A percentile compares a stretch with the other conserved stretches of the same genome.
Conservation (phyloP, 2,888 invertebrate genomes). For the Salticus scenicus region DNA sequence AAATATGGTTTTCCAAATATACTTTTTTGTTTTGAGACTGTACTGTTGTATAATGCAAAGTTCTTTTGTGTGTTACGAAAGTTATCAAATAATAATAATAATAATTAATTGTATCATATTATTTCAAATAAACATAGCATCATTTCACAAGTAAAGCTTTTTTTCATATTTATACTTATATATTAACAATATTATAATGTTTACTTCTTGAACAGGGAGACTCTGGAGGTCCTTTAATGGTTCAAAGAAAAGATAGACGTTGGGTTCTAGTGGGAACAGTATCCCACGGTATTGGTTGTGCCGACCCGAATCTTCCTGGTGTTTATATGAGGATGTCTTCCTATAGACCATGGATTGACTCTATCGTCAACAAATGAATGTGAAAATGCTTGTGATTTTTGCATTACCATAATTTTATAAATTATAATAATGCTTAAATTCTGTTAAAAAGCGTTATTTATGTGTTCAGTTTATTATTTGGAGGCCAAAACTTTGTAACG, state of each 20-base stretch:
- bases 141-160: too few relatives aligned
- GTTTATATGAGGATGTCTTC: slow-evolving; percentile 95
- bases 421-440: neutral
- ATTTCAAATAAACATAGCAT: too few relatives aligned
- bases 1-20: too few relatives aligned
- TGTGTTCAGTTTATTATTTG: neutral
- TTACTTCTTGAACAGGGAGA: too few relatives aligned
- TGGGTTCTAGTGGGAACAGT: slow-evolving; percentile 94
- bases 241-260: slow-evolving; percentile 84
- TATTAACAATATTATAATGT: too few relatives aligned
- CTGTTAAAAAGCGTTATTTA: too few relatives aligned
- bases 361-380: slow-evolving; percentile 50
- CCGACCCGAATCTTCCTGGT: slow-evolving; percentile 92
- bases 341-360: slow-evolving; percentile 91
- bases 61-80: too few relatives aligned
- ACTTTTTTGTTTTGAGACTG: too few relatives aligned
- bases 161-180: too few relatives aligned
- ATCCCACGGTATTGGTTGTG: slow-evolving; percentile 94
- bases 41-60: too few relatives aligned
- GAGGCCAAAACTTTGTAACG: neutral
- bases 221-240: slow-evolving; percentile 91
- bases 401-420: neutral
- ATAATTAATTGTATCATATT: too few relatives aligned
- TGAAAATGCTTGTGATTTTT: neutral
- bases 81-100: too few relatives aligned